Percentiles rank a stretch among this genome's conserved stretches.
These are phyloP conservation scores for Drosophila obscura DNA, from an alignment of 1,140 invertebrate genomes.

Conservation along the genomic window DNA sequence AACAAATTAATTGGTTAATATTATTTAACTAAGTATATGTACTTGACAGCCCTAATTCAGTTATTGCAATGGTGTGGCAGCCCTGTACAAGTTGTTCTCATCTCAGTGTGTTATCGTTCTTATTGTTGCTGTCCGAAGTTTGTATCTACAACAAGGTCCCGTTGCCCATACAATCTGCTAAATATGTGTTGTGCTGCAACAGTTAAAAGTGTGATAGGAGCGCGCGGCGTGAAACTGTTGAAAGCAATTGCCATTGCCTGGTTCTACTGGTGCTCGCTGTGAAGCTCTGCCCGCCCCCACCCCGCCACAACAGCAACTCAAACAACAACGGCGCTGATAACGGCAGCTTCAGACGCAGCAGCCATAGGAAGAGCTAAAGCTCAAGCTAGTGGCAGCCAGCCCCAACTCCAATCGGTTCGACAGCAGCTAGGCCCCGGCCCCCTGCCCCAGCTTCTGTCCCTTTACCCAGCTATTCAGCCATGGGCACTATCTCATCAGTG, in stretches of 20 bases:
- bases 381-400: no score
- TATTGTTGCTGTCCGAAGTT: slow-evolving; percentile 49
- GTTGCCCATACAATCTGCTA: slow-evolving; percentile 39
- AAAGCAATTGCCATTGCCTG: slow-evolving; percentile 8
- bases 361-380: not conserved
- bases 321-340: not conserved
- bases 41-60: no score
- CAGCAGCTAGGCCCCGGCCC: not conserved
- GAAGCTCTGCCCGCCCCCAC: no score
- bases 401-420: not conserved
- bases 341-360: not conserved
- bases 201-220: slow-evolving; percentile 25
- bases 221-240: slow-evolving; percentile 27
- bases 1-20: no score
- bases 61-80: no score
- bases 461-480: slow-evolving; percentile 84
- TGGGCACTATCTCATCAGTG: slow-evolving; percentile 95
- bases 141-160: slow-evolving; percentile 59
- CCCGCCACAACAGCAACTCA: no score
- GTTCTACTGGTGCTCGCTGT: not conserved
- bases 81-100: slow-evolving; percentile 2
- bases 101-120: no score
- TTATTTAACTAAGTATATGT: no score
- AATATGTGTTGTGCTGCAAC: slow-evolving; percentile 61
- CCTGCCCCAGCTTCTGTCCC: no score